phyloP scores from a whole-genome alignment of 2,113 vertebrate genomes.

The Phycodurus eques region DNA sequence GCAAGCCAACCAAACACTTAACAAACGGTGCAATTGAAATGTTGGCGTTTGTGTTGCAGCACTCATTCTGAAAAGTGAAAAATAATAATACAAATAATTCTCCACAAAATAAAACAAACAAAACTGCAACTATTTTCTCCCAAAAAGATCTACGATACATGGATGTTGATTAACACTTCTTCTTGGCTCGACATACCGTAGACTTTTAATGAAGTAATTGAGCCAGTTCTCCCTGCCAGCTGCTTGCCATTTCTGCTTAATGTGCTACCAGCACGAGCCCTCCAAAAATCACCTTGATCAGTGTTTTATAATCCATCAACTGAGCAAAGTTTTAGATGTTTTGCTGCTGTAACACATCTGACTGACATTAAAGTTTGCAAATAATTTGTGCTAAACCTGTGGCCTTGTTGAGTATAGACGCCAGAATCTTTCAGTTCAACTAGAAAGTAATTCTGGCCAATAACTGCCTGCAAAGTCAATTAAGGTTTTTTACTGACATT shows the following conservation, averaged over 20 bases:
- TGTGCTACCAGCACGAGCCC: neutral
- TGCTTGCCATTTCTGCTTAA: neutral
- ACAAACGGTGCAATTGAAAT: neutral
- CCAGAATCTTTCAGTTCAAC: neutral
- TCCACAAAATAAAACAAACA: neutral
- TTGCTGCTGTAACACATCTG: neutral
- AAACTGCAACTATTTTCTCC: neutral
- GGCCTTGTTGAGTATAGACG: neutral
- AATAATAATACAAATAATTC: neutral
- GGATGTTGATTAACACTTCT: neutral
- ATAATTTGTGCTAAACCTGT: neutral
- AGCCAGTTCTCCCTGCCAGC: neutral
- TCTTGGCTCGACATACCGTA: neutral
- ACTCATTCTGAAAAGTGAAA: neutral
- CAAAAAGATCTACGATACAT: neutral
- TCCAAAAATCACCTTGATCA: conserved; percentile 1
- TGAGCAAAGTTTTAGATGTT: neutral
- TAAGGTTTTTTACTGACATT: no score
- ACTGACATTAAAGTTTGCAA: neutral
- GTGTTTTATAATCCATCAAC: neutral
- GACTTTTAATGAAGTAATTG: neutral
- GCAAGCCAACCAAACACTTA: conserved; percentile 1
- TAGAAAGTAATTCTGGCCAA: no score
- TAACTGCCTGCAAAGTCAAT: no score
- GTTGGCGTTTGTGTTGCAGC: neutral